A percentile compares a stretch with the other conserved stretches of the same genome.
These are phyloP conservation scores for Micrasema longulum DNA, from an alignment of 1,140 invertebrate species.

Conservation along the genomic window DNA sequence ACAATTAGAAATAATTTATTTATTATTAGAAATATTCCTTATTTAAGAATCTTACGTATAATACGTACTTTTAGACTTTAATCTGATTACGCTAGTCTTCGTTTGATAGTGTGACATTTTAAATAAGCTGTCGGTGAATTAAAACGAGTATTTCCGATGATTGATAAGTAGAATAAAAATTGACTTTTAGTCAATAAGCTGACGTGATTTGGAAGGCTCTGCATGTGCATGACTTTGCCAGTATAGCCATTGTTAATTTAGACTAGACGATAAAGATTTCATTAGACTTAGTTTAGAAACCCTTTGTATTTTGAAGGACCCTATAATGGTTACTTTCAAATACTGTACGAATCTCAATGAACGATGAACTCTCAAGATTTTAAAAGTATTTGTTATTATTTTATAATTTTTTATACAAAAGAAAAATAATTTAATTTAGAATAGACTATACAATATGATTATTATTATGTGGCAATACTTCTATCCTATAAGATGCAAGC, in stretches of 20 bases:
- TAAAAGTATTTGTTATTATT: conserved; percentile 26
- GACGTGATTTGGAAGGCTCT: conserved; percentile 48
- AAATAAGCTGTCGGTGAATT: conserved; percentile 5
- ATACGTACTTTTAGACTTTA: conserved; percentile 49
- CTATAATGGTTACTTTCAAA: neutral
- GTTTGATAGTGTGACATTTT: conserved; percentile 41
- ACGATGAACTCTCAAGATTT: conserved; percentile 18
- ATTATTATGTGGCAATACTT: conserved; percentile 25
- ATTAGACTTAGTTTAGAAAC: conserved; percentile 31
- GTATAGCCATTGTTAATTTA: conserved; percentile 55
- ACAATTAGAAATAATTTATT: conserved; percentile 54
- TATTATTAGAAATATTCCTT: conserved; percentile 51
- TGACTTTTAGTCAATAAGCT: conserved; percentile 48
- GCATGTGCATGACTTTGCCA: conserved; percentile 52
- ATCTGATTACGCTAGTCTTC: conserved; percentile 53
- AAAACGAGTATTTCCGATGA: conserved; percentile 3
- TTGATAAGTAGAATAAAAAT: conserved; percentile 5
- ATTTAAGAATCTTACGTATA: conserved; percentile 47
- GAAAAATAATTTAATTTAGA: conserved; percentile 30
- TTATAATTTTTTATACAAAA: conserved; percentile 28
- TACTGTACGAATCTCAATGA: conserved; percentile 26
- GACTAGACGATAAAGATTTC: conserved; percentile 43
- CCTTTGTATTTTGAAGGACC: no score
- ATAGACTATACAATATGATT: conserved; percentile 21
- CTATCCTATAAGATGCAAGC: conserved; percentile 30